A percentile compares a stretch with the other conserved stretches of the same genome.
phyloP scores from a whole-genome alignment of 1,140 invertebrate genomes.

The Polyergus mexicanus region DNA sequence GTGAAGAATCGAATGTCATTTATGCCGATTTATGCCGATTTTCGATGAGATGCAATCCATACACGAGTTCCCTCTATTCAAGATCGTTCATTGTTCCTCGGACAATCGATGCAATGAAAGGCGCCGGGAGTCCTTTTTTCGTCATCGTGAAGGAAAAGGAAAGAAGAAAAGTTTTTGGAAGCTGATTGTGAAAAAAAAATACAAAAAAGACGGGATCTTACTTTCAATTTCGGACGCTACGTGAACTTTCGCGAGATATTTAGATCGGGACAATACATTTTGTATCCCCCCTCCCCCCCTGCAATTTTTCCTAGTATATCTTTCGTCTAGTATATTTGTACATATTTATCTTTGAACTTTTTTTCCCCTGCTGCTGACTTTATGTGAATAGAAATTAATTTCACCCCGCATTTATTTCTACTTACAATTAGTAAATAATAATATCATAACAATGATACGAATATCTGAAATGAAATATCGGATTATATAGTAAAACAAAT shows the following conservation, averaged over 20 bases:
- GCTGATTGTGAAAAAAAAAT: not conserved
- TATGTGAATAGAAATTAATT: not conserved
- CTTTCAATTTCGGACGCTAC: slow-evolving; percentile 51
- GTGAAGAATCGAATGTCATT: slow-evolving; percentile 1
- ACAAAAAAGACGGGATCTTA: slow-evolving; percentile 20
- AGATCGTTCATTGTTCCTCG: slow-evolving; percentile 58
- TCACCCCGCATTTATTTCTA: not conserved
- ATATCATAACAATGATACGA: not conserved
- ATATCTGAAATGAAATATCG: not conserved
- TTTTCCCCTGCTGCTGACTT: slow-evolving; percentile 11
- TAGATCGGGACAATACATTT: not conserved
- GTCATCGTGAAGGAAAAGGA: not conserved
- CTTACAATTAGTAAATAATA: not conserved
- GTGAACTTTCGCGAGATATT: not conserved
- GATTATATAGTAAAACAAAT: not conserved
- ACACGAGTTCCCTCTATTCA: slow-evolving; percentile 18
- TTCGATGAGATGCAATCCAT: not conserved
- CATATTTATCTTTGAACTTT: slow-evolving; percentile 8
- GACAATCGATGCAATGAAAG: slow-evolving; percentile 57
- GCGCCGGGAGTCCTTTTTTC: not conserved
- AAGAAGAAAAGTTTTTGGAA: not conserved
- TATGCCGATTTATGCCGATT: slow-evolving; percentile 15
- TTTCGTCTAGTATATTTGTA: not conserved
- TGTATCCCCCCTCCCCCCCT: not conserved
- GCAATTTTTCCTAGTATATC: not conserved